These are phyloP conservation scores for Bathynomus jamesi DNA, from an alignment of 1,140 invertebrate species.

Conservation along the genomic window DNA sequence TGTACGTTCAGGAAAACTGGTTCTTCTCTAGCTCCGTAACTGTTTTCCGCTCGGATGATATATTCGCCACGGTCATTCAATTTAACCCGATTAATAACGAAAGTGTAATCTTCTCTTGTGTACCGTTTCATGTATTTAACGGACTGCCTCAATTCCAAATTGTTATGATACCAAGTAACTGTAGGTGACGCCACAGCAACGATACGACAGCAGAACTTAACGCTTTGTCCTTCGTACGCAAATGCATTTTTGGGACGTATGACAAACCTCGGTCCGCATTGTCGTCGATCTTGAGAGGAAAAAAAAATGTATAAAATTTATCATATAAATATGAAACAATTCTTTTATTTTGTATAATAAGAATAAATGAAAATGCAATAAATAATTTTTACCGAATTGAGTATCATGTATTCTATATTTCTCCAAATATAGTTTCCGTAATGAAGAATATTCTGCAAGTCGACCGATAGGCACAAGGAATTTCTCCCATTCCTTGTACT, in stretches of 20 bases:
- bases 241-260: slow-evolving; percentile 91
- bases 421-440: slow-evolving; percentile 91
- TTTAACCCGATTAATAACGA: slow-evolving; percentile 93
- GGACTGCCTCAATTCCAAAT: slow-evolving; percentile 87
- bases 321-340: no score
- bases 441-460: slow-evolving; percentile 90
- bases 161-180: slow-evolving; percentile 91
- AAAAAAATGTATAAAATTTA: slow-evolving; percentile 4
- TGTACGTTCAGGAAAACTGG: slow-evolving; percentile 96
- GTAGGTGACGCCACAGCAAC: slow-evolving; percentile 90
- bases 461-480: slow-evolving; percentile 89
- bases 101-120: slow-evolving; percentile 89
- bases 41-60: slow-evolving; percentile 93
- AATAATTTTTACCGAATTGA: slow-evolving; percentile 55
- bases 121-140: slow-evolving; percentile 99
- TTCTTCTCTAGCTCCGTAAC: slow-evolving; percentile 92
- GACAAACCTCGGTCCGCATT: slow-evolving; percentile 95
- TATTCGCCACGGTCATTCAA: slow-evolving; percentile 94
- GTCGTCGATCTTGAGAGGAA: slow-evolving; percentile 69
- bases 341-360: no score
- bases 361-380: no score
- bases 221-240: slow-evolving; percentile 92
- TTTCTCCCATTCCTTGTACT: slow-evolving; percentile 84
- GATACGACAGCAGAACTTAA: slow-evolving; percentile 93
- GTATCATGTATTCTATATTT: slow-evolving; percentile 95